Percentiles rank a stretch among this genome's conserved stretches.
phyloP scores from a whole-genome alignment of 2,888 invertebrate genomes.

The Tanytarsus gracilentus region DNA sequence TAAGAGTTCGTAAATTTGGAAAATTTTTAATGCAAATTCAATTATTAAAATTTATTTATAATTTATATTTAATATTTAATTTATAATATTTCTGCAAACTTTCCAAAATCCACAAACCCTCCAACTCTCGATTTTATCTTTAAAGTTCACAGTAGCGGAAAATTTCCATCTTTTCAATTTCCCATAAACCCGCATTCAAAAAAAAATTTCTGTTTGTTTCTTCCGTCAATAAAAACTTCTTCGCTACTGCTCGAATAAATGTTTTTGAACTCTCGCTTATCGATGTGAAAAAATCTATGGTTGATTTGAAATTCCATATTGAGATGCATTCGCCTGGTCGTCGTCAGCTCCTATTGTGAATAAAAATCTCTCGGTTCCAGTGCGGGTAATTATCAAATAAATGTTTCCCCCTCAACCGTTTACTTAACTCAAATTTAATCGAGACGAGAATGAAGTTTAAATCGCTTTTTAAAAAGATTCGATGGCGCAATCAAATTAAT shows the following conservation, averaged over 20 bases:
- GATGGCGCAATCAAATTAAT: constrained; percentile 24
- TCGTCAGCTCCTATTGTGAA: too few relatives aligned
- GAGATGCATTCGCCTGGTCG: neutral
- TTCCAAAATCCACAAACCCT: too few relatives aligned
- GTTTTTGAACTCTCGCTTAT: too few relatives aligned
- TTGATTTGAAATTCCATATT: neutral
- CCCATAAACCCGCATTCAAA: constrained; percentile 16
- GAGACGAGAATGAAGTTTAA: neutral
- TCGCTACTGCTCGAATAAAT: neutral
- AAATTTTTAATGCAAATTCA: too few relatives aligned
- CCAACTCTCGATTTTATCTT: too few relatives aligned
- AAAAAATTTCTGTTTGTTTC: neutral
- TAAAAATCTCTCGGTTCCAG: neutral
- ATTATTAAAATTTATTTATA: too few relatives aligned
- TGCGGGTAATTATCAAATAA: constrained; percentile 28
- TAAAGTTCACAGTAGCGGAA: too few relatives aligned
- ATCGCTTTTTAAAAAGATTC: constrained; percentile 16
- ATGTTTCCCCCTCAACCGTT: neutral
- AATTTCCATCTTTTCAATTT: constrained; percentile 13
- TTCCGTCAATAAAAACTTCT: constrained; percentile 4
- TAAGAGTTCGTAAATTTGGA: too few relatives aligned
- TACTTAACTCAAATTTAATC: neutral
- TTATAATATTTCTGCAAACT: too few relatives aligned
- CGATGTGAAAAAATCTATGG: constrained; percentile 17
- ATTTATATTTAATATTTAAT: too few relatives aligned